Evolutionary conservation across 2,888 invertebrate genomes (phyloP).

Genomic region (Eupsilia transversa): DNA sequence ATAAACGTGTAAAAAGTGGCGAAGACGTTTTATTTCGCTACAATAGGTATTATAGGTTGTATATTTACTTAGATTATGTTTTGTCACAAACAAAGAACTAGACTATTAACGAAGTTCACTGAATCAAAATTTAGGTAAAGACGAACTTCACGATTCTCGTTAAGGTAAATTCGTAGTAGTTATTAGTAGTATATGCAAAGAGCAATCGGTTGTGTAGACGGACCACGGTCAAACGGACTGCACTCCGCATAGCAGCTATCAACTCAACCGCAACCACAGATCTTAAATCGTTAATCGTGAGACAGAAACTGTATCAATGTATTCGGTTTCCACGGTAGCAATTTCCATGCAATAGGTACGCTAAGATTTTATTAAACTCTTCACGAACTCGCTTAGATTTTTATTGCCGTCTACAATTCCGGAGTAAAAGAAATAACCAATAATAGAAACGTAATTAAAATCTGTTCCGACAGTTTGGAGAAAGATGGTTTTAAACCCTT

Average conservation of each 20-base stretch:
- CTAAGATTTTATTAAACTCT: background rate
- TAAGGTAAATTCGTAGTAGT: too few species aligned
- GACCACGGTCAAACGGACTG: background rate
- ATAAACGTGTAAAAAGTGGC: too few species aligned
- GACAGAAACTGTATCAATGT: background rate
- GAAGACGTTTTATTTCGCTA: too few species aligned
- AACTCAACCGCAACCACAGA: background rate
- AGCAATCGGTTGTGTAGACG: background rate
- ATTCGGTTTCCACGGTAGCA: background rate
- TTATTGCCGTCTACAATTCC: background rate
- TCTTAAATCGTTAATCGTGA: background rate
- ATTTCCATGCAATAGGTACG: background rate
- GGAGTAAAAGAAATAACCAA: background rate
- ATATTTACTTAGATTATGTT: too few species aligned
- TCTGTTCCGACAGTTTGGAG: background rate
- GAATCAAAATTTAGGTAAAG: too few species aligned
- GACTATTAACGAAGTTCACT: too few species aligned
- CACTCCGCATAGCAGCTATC: background rate
- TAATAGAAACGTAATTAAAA: background rate
- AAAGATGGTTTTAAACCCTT: background rate
- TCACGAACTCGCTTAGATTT: background rate
- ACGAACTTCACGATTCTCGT: too few species aligned
- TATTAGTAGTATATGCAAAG: too few species aligned
- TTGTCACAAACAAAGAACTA: too few species aligned
- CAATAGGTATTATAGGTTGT: too few species aligned